These are phyloP conservation scores for Cataglyphis livida DNA, from an alignment of 2,888 invertebrate species.

Conservation along the genomic window DNA sequence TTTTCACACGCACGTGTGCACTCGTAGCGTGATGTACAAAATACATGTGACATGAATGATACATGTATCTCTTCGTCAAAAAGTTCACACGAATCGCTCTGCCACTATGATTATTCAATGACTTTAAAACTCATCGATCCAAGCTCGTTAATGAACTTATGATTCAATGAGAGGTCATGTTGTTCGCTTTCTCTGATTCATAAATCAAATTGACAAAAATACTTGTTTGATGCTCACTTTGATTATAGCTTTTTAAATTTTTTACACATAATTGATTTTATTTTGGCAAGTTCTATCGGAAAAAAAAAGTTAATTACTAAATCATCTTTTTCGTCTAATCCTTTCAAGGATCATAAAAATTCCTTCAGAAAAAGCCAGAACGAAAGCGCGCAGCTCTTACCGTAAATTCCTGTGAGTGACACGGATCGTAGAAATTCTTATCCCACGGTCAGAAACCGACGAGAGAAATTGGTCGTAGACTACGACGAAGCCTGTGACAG, in stretches of 20 bases:
- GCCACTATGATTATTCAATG: constrained; percentile 28
- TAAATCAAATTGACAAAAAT: background rate
- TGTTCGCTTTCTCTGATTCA: background rate
- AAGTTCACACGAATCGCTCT: background rate
- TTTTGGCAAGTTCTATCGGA: background rate
- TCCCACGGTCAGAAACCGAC: constrained; percentile 63
- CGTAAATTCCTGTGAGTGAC: constrained; percentile 64
- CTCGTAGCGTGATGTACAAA: constrained; percentile 36
- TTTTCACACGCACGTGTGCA: constrained; percentile 47
- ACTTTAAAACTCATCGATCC: constrained; percentile 36
- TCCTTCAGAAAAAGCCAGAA: constrained; percentile 29
- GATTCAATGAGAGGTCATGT: constrained; percentile 32
- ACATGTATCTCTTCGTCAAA: constrained; percentile 34
- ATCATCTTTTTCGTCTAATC: background rate
- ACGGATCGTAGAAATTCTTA: constrained; percentile 71
- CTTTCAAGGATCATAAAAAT: constrained; percentile 27
- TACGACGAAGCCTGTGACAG: constrained; percentile 16
- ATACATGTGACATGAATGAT: background rate
- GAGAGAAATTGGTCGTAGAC: constrained; percentile 62
- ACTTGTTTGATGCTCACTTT: background rate
- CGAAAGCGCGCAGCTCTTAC: background rate
- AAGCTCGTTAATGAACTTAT: constrained; percentile 30
- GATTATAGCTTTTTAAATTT: background rate
- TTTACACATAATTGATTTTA: constrained; percentile 17
- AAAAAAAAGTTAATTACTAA: constrained; percentile 23